Base-by-base conservation (phyloP, 2,113 vertebrate species). In the Rhabdornis inornatus region DNA sequence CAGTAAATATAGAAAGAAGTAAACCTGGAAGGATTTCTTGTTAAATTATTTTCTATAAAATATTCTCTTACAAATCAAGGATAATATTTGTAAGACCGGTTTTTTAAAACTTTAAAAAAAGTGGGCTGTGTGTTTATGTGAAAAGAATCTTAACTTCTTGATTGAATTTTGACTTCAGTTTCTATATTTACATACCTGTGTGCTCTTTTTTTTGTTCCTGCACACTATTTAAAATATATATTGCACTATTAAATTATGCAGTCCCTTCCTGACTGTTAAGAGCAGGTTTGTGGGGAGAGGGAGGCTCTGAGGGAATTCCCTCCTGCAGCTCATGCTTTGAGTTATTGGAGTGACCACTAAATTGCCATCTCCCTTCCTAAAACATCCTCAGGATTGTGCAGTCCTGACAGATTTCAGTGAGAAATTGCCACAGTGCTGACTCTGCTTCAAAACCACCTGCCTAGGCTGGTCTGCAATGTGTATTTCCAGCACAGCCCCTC, bases 401-500 rank as follows among this genome's bases (percentile, higher is more conserved):
- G 37, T 4, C 27, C 40, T 84, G 42, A 31, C 52, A 83, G 81
- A n/a, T 45, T 64, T 52, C 37, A 37, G 39, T 6, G 37, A 90
- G 63, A 20, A 85, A 44, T n/a, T 37, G 23, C 61, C 61, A 17
- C 30, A 33, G 2, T 30, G 22, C 52, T 91, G 35, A 1, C 27
- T 40, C 20, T 18, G 0, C 25, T 44, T 18, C 56, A 28, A 2
- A 22, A 64, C 23, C 61, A 10, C 33, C 71, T 47, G 12, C 79
- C 59, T 21, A 13, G 39, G 16, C 42, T 21, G 66, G 27, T 15
- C 35, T 68, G 8, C 15, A 21, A 68, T 86, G 24, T 79, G 30
- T 21, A 8, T 88, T 77, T 33, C 2, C 52, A 44, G 0, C 21
- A 4, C 3, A 25, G 25, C 16, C 8, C 5, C 33, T 21, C 2